Evolutionary conservation across 2,113 vertebrate species (phyloP).

Genomic region (Picathartes gymnocephalus): DNA sequence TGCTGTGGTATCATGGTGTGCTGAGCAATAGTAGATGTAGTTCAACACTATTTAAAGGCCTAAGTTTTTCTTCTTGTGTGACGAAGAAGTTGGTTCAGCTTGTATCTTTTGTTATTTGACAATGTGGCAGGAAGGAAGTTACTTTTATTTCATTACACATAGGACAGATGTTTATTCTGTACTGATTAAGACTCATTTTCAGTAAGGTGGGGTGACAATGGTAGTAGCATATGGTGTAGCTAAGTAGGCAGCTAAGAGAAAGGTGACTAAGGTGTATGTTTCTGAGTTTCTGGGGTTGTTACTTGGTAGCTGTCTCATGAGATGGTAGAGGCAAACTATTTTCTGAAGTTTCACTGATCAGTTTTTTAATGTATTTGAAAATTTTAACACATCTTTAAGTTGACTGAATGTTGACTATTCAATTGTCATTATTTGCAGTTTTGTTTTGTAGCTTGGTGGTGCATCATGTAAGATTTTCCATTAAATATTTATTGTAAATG

Average conservation of each 20-base stretch:
- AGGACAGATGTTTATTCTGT: background rate
- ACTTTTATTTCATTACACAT: background rate
- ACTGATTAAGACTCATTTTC: background rate
- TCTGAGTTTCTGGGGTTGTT: background rate
- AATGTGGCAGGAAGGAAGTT: background rate
- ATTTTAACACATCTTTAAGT: background rate
- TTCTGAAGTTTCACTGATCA: background rate
- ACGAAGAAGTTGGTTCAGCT: background rate
- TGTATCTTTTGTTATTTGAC: background rate
- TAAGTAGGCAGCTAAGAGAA: background rate
- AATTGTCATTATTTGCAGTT: background rate
- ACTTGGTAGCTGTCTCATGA: background rate
- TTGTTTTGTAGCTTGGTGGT: background rate
- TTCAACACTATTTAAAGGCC: background rate
- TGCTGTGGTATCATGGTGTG: background rate
- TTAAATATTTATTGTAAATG: background rate
- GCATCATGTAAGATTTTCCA: background rate
- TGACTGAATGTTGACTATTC: background rate
- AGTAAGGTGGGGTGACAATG: background rate
- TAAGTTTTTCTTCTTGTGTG: background rate
- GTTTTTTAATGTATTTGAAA: background rate
- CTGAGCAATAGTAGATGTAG: background rate
- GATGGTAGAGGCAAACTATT: background rate
- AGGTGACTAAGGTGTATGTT: background rate
- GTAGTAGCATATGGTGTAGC: background rate